Evolutionary conservation across 1,140 invertebrate species (phyloP).

Genomic region (Drosophila takahashii): DNA sequence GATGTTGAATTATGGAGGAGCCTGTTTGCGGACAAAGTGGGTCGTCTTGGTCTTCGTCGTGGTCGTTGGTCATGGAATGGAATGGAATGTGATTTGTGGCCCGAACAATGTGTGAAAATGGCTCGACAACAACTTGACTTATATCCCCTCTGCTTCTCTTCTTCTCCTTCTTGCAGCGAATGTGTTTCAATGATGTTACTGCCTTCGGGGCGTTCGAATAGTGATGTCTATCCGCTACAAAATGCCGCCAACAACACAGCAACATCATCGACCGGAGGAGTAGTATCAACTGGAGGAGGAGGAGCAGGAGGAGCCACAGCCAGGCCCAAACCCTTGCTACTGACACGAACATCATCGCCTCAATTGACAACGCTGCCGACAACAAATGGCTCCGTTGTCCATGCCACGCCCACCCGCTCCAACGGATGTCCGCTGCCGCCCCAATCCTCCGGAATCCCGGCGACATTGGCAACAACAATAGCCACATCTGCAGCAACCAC

Average conservation of each 20-base stretch:
- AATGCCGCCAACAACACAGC: constrained; percentile 59
- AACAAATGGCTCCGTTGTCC: constrained; percentile 61
- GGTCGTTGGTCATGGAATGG: constrained; percentile 5
- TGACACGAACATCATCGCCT: constrained; percentile 82
- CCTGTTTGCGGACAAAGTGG: constrained; percentile 72
- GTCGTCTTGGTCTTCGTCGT: constrained; percentile 37
- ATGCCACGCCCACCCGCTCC: constrained; percentile 38
- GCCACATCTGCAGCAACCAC: constrained; percentile 11
- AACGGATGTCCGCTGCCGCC: constrained; percentile 59
- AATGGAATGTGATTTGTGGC: constrained; percentile 73
- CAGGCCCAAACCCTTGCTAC: constrained; percentile 70
- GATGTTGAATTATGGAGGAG: constrained; percentile 74
- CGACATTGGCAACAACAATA: constrained; percentile 18
- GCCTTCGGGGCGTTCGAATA: constrained; percentile 84
- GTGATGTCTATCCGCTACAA: constrained; percentile 82
- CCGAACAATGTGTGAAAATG: constrained; percentile 58
- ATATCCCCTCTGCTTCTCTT: constrained; percentile 7
- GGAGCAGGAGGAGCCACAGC: constrained; percentile 17
- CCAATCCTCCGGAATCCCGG: constrained; percentile 52
- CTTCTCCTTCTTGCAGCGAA: constrained; percentile 65
- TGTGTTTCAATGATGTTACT: constrained; percentile 83
- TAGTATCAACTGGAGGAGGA: background rate
- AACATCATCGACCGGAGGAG: constrained; percentile 10
- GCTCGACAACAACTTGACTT: constrained; percentile 49
- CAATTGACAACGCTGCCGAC: constrained; percentile 68